Evolutionary conservation across 2,113 vertebrate genomes (phyloP), one percentile per base, ranked within the genome.

Genomic region (Festucalex cinctus): DNA sequence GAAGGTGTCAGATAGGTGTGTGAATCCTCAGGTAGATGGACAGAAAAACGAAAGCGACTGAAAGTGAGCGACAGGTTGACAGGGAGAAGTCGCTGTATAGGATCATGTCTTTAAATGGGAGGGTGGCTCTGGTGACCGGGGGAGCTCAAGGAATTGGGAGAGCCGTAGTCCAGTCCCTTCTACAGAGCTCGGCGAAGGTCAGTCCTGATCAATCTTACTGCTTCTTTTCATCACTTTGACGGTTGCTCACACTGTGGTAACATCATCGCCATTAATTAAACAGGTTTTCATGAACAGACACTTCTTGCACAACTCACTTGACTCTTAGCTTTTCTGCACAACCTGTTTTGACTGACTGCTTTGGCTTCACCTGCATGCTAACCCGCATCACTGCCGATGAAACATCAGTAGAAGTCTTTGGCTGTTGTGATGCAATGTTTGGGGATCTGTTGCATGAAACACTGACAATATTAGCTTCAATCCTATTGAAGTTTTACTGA

Each of bases 61-160:
- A 68, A 36, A 59, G 43, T 48, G 37, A 63, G 19, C 14, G 26
- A 17, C 28, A 57, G 54, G 35, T 22, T 36, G 17, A 26, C 17
- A 19, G 20, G 59, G 51, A 63, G 28, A 54, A 16, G 35, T 14
- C 19, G 9, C 68, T 41, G 60, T 19, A 22, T 62, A n/a, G 70
- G 63, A 71, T 65, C 75, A 96, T 99, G 96, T 93, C 95, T 83
- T 92, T 97, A 73, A 88, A 82, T 73, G 94, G 94, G 41, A 98
- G 93, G 90, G 95, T 98, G 83, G 96, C 95, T 22, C 91, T 99
- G 88, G 94, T 99, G 79, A 99, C 96, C 0, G 97, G 97, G 14
- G 97, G 94, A 5, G 96, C 95, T 8, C 96, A 99, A 86, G 97
- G 97, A 71, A 98, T 99, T n/a, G 97, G 97, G 44, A 85, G 89